Conservation (phyloP, 2,113 vertebrate genomes). For the Nothobranchius kuhntae region DNA sequence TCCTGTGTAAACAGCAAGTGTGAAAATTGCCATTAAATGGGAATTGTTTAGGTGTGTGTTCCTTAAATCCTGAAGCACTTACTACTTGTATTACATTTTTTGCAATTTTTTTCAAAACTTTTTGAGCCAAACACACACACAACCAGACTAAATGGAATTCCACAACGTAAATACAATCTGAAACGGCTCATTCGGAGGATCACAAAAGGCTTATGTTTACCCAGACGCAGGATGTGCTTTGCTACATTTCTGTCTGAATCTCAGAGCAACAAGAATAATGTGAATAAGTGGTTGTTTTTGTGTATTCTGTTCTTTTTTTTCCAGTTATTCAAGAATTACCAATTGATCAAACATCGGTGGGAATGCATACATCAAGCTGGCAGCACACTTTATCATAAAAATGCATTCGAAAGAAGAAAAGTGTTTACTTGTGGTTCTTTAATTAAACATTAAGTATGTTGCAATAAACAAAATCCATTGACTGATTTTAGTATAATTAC, state of each 20-base stretch:
- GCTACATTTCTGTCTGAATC: conserved; percentile 25
- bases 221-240: conserved; percentile 26
- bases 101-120: not conserved
- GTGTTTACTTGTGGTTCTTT: conserved; percentile 6
- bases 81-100: conserved; percentile 9
- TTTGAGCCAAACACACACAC: conserved; percentile 9
- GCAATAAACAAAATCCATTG: no score
- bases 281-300: conserved; percentile 22
- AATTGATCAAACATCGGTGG: conserved; percentile 41
- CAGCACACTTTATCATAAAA: conserved; percentile 51
- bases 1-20: conserved; percentile 28
- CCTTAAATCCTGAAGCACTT: not conserved
- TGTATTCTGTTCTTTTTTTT: conserved; percentile 34
- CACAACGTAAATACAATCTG: conserved; percentile 12
- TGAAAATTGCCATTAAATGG: conserved; percentile 6
- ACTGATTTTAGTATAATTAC: no score
- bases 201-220: conserved; percentile 27
- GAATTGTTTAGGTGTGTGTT: conserved; percentile 8
- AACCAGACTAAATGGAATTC: conserved; percentile 20
- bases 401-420: conserved; percentile 28
- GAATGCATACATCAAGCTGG: conserved; percentile 51
- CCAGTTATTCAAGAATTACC: conserved; percentile 23
- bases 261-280: conserved; percentile 28
- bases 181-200: conserved; percentile 8
- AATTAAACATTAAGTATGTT: not conserved